These are phyloP conservation scores for Patella caerulea DNA, from an alignment of 2,888 invertebrate species.

Conservation along the genomic window DNA sequence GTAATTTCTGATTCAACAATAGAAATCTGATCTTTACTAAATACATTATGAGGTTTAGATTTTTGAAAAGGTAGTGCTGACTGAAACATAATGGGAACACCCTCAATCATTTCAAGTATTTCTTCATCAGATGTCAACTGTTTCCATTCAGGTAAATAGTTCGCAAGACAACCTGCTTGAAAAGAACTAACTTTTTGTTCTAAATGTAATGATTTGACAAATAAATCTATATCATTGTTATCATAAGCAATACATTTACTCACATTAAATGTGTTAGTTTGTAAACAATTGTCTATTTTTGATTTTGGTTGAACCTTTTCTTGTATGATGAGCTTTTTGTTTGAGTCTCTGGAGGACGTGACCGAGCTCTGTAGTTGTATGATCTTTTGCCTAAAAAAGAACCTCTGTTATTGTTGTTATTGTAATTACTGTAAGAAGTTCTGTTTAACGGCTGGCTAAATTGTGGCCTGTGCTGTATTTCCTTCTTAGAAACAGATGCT, in stretches of 20 bases:
- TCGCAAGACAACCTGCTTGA: conserved; percentile 9
- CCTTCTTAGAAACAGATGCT: background rate
- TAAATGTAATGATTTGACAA: background rate
- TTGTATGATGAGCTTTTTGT: too few relatives aligned
- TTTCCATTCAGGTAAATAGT: conserved; percentile 12
- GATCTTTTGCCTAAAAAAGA: background rate
- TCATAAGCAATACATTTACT: too few relatives aligned
- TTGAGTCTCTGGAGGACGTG: too few relatives aligned
- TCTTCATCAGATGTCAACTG: conserved; percentile 15
- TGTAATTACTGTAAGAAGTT: background rate
- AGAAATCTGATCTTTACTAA: background rate
- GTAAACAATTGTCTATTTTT: too few relatives aligned
- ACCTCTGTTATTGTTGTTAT: background rate
- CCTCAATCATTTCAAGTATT: conserved; percentile 11
- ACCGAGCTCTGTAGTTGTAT: too few relatives aligned
- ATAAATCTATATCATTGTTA: too few relatives aligned
- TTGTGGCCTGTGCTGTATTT: background rate
- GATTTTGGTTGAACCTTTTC: too few relatives aligned
- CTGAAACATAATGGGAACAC: background rate
- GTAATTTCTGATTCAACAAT: background rate
- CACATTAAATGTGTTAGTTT: too few relatives aligned
- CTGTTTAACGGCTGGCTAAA: background rate
- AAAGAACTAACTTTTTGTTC: conserved; percentile 5
- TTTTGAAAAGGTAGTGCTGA: too few relatives aligned
- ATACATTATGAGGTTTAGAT: background rate